A percentile compares a stretch with the other conserved stretches of the same genome.
Conservation (phyloP, 2,113 vertebrate genomes). For the Erythrocercus mccallii region DNA sequence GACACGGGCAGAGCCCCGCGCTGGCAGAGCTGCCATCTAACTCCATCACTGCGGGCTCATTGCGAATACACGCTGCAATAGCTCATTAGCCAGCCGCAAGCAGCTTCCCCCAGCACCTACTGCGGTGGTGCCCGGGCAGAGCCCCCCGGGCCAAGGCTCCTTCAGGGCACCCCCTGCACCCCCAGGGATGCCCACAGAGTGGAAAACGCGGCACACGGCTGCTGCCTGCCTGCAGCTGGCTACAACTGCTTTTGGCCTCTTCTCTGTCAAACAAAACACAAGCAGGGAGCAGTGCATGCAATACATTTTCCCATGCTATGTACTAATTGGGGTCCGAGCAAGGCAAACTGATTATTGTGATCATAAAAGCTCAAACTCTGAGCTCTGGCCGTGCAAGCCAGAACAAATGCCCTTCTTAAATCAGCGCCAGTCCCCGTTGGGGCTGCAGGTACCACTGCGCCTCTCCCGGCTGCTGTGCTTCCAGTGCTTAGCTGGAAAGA, state of each 20-base stretch:
- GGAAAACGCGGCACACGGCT: fast-evolving
- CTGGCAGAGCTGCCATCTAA: neutral
- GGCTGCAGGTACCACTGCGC: neutral
- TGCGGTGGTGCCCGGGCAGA: fast-evolving
- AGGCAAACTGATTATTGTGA: neutral
- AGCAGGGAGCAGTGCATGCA: neutral
- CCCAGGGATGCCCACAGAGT: too few relatives aligned
- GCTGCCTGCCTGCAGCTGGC: neutral
- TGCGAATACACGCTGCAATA: fast-evolving
- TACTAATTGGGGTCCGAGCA: neutral
- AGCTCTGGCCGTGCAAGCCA: neutral
- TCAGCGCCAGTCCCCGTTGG: fast-evolving
- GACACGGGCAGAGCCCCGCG: neutral
- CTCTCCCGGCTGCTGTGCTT: neutral
- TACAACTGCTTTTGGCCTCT: neutral
- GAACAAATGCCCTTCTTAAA: neutral
- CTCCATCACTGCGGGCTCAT: fast-evolving
- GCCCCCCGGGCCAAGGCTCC: fast-evolving
- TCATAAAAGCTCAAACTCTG: neutral
- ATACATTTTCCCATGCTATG: neutral
- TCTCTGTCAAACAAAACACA: neutral
- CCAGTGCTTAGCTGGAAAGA: neutral
- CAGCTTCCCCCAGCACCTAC: neutral
- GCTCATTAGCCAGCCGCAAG: neutral
- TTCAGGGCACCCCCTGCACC: fast-evolving